These are phyloP conservation scores for Aphelenchoides fujianensis DNA, from an alignment of 1,140 invertebrate species.

Conservation along the genomic window DNA sequence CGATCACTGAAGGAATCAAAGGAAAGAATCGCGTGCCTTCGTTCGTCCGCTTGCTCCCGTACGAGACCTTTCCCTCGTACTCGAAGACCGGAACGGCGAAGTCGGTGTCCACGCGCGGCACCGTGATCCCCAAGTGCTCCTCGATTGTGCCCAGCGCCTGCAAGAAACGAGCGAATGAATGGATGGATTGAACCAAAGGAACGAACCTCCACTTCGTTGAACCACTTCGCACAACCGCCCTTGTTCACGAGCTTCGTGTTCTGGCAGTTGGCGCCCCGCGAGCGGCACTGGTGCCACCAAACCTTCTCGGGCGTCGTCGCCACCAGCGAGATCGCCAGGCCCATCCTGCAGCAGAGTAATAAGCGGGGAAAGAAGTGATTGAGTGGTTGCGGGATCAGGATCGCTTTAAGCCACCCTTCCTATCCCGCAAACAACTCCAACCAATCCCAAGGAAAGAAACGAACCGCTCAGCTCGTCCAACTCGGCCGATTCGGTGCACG, in stretches of 20 bases:
- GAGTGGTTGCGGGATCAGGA: no score
- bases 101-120: slow-evolving; percentile 79
- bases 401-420: no score
- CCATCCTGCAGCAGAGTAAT: no score
- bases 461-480: slow-evolving; percentile 96
- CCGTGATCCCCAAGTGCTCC: slow-evolving; percentile 93
- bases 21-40: slow-evolving; percentile 26
- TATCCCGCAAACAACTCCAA: no score
- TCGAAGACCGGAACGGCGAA: slow-evolving; percentile 87
- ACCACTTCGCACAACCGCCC: slow-evolving; percentile 94
- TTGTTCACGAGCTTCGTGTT: slow-evolving; percentile 83
- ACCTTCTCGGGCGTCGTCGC: slow-evolving; percentile 92
- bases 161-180: slow-evolving; percentile 44
- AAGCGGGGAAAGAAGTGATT: no score
- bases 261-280: slow-evolving; percentile 80
- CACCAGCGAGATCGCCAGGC: slow-evolving; percentile 91
- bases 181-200: slow-evolving; percentile 1
- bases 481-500: slow-evolving; percentile 94
- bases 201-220: slow-evolving; percentile 83
- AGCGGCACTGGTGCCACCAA: slow-evolving; percentile 82
- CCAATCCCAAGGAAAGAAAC: no score
- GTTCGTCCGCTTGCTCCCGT: slow-evolving; percentile 69
- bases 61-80: slow-evolving; percentile 96
- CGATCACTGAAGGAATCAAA: neutral
- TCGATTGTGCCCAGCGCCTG: slow-evolving; percentile 93